These are phyloP conservation scores for Melanaphis sacchari DNA, from an alignment of 1,140 invertebrate species.

Conservation along the genomic window DNA sequence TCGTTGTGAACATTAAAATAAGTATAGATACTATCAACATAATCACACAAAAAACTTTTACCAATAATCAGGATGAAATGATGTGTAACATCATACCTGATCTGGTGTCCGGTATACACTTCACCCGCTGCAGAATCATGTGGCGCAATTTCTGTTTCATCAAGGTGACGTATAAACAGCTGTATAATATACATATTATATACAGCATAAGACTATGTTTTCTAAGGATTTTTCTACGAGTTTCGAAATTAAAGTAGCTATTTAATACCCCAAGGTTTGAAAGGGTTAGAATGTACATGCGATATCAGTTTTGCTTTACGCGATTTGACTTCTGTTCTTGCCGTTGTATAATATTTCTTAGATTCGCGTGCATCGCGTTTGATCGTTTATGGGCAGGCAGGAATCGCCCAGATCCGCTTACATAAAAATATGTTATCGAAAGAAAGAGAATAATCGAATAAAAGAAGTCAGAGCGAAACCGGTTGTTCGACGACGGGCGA, in stretches of 20 bases:
- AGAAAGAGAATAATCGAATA: neutral
- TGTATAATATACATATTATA: neutral
- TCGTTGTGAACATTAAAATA: neutral
- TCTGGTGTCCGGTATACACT: neutral
- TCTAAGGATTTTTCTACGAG: neutral
- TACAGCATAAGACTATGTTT: neutral
- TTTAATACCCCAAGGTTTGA: conserved; percentile 26
- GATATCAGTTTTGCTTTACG: neutral
- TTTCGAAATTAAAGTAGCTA: neutral
- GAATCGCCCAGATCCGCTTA: conserved; percentile 32
- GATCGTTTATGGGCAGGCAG: neutral
- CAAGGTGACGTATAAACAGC: neutral
- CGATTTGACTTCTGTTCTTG: conserved; percentile 35
- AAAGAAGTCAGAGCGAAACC: neutral
- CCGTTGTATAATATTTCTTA: conserved; percentile 6
- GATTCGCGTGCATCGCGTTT: neutral
- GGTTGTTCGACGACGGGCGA: conserved; percentile 9
- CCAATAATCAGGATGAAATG: neutral
- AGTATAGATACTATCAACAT: neutral
- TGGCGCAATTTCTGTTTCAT: neutral
- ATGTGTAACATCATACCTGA: neutral
- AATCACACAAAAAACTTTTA: too few relatives aligned
- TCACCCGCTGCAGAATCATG: neutral
- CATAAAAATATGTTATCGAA: conserved; percentile 9
- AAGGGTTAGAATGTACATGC: neutral